Percentiles rank a stretch among this genome's conserved stretches.
phyloP scores from a whole-genome alignment of 2,797 vertebrate genomes.

The Myiotriccus ornatus region DNA sequence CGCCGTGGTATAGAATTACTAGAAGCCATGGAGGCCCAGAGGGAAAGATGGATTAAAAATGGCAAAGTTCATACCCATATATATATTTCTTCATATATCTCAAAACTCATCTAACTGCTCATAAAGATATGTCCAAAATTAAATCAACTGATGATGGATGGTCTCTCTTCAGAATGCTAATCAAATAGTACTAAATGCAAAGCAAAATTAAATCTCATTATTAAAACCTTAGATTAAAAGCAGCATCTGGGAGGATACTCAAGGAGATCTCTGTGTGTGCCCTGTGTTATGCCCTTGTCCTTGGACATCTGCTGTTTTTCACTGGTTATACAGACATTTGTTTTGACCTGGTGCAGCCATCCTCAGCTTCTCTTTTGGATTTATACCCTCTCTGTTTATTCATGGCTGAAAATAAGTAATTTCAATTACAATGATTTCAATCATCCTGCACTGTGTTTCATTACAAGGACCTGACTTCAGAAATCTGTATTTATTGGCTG shows the following conservation, averaged over 20 bases:
- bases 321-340: neutral
- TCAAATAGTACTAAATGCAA: neutral
- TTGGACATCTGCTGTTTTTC: neutral
- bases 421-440: rapidly evolving
- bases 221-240: neutral
- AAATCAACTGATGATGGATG: neutral
- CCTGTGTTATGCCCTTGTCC: neutral
- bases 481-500: neutral
- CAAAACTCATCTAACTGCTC: neutral
- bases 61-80: neutral
- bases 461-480: neutral
- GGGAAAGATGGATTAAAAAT: neutral
- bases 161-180: neutral
- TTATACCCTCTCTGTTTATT: neutral
- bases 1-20: neutral
- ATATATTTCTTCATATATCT: neutral
- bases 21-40: neutral
- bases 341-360: neutral
- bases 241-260: neutral
- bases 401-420: neutral
- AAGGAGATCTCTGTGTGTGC: neutral
- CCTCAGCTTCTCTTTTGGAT: neutral
- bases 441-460: neutral
- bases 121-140: neutral
- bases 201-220: neutral